phyloP scores from a whole-genome alignment of 2,797 vertebrate species.

The Salmo trutta region DNA sequence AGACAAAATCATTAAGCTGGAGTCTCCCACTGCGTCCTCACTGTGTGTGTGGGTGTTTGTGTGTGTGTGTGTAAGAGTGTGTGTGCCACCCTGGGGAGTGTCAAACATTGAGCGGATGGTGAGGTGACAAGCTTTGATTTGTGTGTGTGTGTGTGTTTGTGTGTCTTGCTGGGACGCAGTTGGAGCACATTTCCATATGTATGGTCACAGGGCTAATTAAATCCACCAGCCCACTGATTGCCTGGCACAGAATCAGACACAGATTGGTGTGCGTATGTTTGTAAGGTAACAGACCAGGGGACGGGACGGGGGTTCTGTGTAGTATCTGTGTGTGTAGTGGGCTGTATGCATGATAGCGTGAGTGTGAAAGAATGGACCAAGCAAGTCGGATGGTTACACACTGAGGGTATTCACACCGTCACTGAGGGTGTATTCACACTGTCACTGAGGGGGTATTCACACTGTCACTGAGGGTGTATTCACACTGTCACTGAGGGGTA shows the following conservation, averaged over 20 bases:
- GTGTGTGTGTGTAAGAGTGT: conserved; percentile 1
- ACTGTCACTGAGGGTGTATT: no score
- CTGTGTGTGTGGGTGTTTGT: conserved; percentile 7
- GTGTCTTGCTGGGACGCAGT: conserved; percentile 29
- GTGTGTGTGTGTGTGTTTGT: conserved; percentile 58
- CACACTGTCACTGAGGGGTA: no score
- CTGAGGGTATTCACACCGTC: no score
- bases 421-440: no score
- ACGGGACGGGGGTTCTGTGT: conserved; percentile 42
- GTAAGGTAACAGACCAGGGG: conserved; percentile 64
- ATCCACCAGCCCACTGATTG: conserved; percentile 66
- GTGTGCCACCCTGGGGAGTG: background rate
- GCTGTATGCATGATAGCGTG: background rate
- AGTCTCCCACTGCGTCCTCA: background rate
- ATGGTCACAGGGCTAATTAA: conserved; percentile 73
- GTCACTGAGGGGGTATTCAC: no score
- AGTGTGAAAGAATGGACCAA: background rate
- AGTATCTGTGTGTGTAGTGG: background rate
- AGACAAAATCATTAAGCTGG: conserved; percentile 49
- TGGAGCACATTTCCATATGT: conserved; percentile 61
- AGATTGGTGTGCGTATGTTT: conserved; percentile 42
- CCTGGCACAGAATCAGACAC: conserved; percentile 57
- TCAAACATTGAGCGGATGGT: background rate
- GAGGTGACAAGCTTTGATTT: conserved; percentile 28
- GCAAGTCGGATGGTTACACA: no score